These are phyloP conservation scores for Muscicapa striata DNA, from an alignment of 2,797 vertebrate species.

Conservation along the genomic window DNA sequence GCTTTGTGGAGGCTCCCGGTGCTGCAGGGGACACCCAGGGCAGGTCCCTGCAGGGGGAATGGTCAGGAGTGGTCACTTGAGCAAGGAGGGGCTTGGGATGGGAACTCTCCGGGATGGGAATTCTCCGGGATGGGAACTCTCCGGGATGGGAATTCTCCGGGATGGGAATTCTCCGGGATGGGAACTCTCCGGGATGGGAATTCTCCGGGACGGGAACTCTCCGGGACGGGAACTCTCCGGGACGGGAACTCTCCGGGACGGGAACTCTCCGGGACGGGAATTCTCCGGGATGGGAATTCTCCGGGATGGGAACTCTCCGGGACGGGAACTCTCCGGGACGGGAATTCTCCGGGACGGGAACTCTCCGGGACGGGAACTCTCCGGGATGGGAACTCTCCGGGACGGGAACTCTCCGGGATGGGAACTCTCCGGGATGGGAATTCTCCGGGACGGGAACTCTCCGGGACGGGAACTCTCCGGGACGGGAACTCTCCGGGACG, in stretches of 20 bases:
- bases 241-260: fast-evolving
- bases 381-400: background rate
- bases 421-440: background rate
- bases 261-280: too few species aligned
- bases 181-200: too few species aligned
- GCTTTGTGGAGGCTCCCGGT: background rate
- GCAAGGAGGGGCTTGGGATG: background rate
- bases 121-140: fast-evolving
- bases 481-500: too few species aligned
- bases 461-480: too few species aligned
- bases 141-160: too few species aligned
- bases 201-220: too few species aligned
- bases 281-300: background rate
- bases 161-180: background rate
- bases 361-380: fast-evolving
- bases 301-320: fast-evolving
- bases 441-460: background rate
- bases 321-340: background rate
- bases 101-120: background rate
- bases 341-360: too few species aligned
- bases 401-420: fast-evolving
- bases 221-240: background rate
- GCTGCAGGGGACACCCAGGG: background rate
- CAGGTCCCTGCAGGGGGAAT: fast-evolving
- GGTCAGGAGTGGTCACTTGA: background rate